A percentile compares a stretch with the other conserved stretches of the same genome.
Conservation (phyloP, 2,888 invertebrate genomes). For the Drosophila paracracens region DNA sequence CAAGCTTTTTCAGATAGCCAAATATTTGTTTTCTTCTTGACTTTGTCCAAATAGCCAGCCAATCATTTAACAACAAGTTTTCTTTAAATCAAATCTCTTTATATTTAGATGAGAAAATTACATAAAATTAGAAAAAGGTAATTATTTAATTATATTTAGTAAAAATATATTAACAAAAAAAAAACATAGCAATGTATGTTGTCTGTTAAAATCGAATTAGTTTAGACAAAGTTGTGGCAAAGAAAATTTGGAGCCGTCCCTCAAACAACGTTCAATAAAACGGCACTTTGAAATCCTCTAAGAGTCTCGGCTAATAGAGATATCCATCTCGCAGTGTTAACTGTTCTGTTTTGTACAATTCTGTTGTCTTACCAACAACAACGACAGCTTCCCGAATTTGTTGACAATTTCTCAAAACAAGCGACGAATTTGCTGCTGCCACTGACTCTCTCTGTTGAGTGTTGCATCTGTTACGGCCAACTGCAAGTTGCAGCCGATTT, state of each 20-base stretch:
- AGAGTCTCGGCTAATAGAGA: slow-evolving; percentile 26
- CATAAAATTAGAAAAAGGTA: background rate
- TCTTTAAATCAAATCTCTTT: background rate
- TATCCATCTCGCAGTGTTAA: slow-evolving; percentile 23
- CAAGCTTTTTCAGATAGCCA: slow-evolving; percentile 22
- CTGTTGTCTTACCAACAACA: slow-evolving; percentile 25
- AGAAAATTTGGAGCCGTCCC: background rate
- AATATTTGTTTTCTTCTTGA: slow-evolving; percentile 17
- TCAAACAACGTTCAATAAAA: background rate
- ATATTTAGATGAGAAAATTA: accelerated
- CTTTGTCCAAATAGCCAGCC: background rate
- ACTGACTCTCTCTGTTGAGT: slow-evolving; percentile 9
- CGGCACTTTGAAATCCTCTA: background rate
- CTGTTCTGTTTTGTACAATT: slow-evolving; percentile 14
- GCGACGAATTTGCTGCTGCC: slow-evolving; percentile 26
- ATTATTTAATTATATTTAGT: background rate
- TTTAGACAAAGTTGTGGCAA: background rate
- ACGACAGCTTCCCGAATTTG: slow-evolving; percentile 36
- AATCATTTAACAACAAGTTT: background rate
- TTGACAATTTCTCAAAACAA: slow-evolving; percentile 47
- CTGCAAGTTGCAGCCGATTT: slow-evolving; percentile 15
- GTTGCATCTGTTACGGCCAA: slow-evolving; percentile 23
- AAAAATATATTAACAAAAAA: background rate
- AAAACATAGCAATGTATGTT: background rate
- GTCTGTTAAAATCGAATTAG: background rate